Conservation (phyloP, 2,113 vertebrate genomes). For the Coregonus clupeaformis region DNA sequence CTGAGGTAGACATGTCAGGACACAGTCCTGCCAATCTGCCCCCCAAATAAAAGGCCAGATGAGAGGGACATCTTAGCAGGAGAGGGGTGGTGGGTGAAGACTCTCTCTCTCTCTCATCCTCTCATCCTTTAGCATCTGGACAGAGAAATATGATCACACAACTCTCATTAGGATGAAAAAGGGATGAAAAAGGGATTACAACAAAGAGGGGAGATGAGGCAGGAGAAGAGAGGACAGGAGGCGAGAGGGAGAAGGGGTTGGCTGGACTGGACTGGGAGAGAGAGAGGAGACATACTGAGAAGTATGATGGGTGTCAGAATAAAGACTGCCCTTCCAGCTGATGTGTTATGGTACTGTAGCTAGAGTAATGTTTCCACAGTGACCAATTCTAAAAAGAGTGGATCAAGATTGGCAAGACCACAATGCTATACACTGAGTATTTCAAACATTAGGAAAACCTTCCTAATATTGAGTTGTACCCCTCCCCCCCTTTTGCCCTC, state of each 20-base stretch:
- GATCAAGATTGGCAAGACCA: too few species aligned
- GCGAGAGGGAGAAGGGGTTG: neutral
- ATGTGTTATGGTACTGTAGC: too few species aligned
- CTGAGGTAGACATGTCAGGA: conserved; percentile 40
- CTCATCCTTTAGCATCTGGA: too few species aligned
- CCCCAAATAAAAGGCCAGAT: neutral
- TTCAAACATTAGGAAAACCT: too few species aligned
- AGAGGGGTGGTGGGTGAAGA: neutral
- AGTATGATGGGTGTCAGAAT: neutral
- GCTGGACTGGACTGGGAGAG: too few species aligned
- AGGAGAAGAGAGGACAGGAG: neutral
- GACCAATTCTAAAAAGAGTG: too few species aligned
- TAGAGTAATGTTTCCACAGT: too few species aligned
- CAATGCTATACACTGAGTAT: too few species aligned
- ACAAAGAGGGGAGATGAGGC: neutral
- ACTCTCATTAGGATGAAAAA: neutral
- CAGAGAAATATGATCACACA: too few species aligned
- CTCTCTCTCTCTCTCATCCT: too few species aligned
- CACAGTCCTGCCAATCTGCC: conserved; percentile 16
- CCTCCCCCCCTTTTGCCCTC: too few species aligned
- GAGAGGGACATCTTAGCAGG: neutral
- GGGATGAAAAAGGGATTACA: neutral
- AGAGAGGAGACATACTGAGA: neutral
- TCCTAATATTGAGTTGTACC: too few species aligned
- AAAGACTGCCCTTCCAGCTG: neutral